Conservation (phyloP, 2,888 invertebrate genomes). For the Exephanes ischioxanthus region DNA sequence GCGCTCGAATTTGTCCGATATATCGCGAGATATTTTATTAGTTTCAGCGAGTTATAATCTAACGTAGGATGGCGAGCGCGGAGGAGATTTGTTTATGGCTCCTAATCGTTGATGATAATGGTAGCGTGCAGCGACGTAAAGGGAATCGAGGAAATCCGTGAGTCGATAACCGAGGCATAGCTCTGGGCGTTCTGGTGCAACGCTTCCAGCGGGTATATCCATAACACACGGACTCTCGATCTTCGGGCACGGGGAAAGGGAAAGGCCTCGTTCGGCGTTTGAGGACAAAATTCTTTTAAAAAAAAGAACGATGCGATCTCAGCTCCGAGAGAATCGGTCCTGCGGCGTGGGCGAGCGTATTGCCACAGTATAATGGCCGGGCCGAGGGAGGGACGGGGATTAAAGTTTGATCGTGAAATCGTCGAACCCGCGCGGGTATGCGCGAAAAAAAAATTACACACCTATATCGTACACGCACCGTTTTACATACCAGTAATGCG, state of each 20-base stretch:
- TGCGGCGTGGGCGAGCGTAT: slow-evolving; percentile 30
- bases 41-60: slow-evolving; percentile 28
- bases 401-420: slow-evolving; percentile 49
- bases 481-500: slow-evolving; percentile 28
- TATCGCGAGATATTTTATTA: slow-evolving; percentile 36
- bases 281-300: slow-evolving; percentile 6
- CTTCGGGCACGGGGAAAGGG: slow-evolving; percentile 46
- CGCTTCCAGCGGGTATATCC: neutral
- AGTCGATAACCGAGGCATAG: slow-evolving; percentile 59
- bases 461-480: neutral
- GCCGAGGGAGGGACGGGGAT: slow-evolving; percentile 27
- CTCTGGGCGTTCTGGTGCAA: slow-evolving; percentile 68
- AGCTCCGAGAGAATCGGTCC: slow-evolving; percentile 24
- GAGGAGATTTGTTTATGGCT: slow-evolving; percentile 60
- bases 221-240: slow-evolving; percentile 33
- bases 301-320: slow-evolving; percentile 28
- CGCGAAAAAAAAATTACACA: slow-evolving; percentile 29
- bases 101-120: slow-evolving; percentile 53
- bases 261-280: slow-evolving; percentile 45
- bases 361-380: neutral
- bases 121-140: neutral
- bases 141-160: slow-evolving; percentile 61
- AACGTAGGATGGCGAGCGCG: neutral
- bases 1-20: slow-evolving; percentile 32
- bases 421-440: slow-evolving; percentile 18